A percentile compares a stretch with the other conserved stretches of the same genome.
Evolutionary conservation across 2,888 invertebrate genomes (phyloP).

Genomic region (Lithophane leautieri): DNA sequence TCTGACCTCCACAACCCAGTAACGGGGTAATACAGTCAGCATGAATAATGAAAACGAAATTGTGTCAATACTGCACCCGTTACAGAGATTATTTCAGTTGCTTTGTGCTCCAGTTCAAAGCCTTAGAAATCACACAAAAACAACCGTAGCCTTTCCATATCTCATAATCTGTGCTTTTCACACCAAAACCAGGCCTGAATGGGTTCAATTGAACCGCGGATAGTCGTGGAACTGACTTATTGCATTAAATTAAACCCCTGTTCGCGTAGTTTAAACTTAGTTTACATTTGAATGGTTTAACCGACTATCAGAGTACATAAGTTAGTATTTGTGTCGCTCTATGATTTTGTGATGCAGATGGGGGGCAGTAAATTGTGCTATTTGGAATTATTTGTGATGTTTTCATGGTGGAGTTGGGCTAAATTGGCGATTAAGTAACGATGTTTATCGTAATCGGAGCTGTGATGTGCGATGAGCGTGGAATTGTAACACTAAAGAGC

Average conservation of each 20-base stretch:
- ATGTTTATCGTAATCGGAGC: conserved; percentile 10
- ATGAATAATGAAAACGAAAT: background rate
- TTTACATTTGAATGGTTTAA: conserved; percentile 63
- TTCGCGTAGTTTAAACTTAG: conserved; percentile 45
- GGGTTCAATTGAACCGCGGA: conserved; percentile 40
- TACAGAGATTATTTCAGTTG: conserved; percentile 1
- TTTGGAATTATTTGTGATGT: conserved; percentile 40
- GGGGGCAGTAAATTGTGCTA: conserved; percentile 39
- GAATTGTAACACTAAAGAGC: background rate
- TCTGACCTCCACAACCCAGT: too few relatives aligned
- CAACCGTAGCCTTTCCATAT: conserved; percentile 6
- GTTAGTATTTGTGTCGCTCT: conserved; percentile 47
- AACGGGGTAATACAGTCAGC: background rate
- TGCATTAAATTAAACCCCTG: conserved; percentile 59
- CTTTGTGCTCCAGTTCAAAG: background rate
- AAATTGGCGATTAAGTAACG: conserved; percentile 14
- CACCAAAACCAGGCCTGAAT: conserved; percentile 46
- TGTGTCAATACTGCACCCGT: background rate
- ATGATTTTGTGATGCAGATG: conserved; percentile 61
- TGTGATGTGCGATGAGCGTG: background rate
- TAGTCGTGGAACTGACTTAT: conserved; percentile 37
- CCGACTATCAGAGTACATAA: conserved; percentile 30
- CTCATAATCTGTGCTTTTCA: conserved; percentile 48
- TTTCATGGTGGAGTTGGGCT: conserved; percentile 11
- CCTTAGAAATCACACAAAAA: conserved; percentile 23